phyloP scores from a whole-genome alignment of 2,888 invertebrate species.

The Melipona bicolor region DNA sequence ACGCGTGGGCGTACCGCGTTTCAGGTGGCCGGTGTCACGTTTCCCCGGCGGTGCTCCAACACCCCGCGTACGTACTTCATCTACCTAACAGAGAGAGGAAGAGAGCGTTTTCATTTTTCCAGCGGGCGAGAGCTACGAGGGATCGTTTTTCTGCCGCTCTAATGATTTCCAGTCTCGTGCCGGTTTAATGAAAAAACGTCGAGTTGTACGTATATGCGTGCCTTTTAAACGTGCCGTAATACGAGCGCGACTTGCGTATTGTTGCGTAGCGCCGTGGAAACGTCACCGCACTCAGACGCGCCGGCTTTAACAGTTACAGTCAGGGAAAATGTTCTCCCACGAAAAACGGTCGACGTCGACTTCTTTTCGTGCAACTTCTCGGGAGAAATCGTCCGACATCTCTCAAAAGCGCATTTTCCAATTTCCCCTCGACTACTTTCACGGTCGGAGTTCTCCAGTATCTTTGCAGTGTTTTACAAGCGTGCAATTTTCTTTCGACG shows the following conservation, averaged over 20 bases:
- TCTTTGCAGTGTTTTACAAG: background rate
- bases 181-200: slow-evolving; percentile 30
- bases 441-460: too few species aligned
- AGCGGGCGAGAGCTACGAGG: background rate
- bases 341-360: background rate
- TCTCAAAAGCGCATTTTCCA: background rate
- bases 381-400: background rate
- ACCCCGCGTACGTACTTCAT: background rate
- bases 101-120: background rate
- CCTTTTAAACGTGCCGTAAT: slow-evolving; percentile 17
- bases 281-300: background rate
- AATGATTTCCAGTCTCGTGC: slow-evolving; percentile 2
- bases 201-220: slow-evolving; percentile 10
- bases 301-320: background rate
- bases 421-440: background rate
- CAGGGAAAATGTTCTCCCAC: background rate
- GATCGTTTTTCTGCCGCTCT: slow-evolving; percentile 12
- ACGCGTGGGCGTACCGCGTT: slow-evolving; percentile 29
- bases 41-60: background rate
- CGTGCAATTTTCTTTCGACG: background rate
- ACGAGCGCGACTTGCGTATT: background rate
- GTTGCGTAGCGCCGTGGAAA: background rate
- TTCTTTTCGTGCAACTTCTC: background rate
- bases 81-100: background rate
- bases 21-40: slow-evolving; percentile 9